Base-by-base conservation (phyloP, 2,113 vertebrate genomes). In the Pterocles burchelli region DNA sequence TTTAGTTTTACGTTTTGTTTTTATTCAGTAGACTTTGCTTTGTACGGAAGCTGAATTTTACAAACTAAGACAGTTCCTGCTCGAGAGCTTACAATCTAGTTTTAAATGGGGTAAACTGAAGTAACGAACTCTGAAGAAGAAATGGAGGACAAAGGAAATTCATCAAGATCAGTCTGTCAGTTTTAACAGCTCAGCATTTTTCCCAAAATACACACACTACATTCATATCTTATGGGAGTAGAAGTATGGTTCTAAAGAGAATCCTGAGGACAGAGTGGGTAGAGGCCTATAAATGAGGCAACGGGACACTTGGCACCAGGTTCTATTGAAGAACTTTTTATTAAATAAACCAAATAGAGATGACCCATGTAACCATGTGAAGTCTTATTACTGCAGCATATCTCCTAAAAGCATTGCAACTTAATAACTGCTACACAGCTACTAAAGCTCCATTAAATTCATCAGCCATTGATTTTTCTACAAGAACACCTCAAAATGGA, bases 21-120 rank as follows among this genome's bases (percentile, higher is more conserved):
- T 94, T 94, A 93, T 86, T 94, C n/a, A 52, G 3, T 0, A 33
- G 2, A 46, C 10, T 5, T 13, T 8, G 19, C 28, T 58, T 88
- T 79, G 31, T 58, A 90, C 54, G 85, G 38, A 26, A 2, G 5
- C 25, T 16, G 6, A 1, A 22, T 84, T 55, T 84, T 92, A 87
- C 65, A 81, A 26, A 11, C 18, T 3, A 15, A 34, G 5, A 29
- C 20, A 7, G 9, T 31, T 93, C 80, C 91, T 95, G 91, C 89
- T 89, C 46, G 28, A 63, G 43, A 93, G 91, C 95, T 95, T 85
- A 95, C 86, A 96, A 52, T 95, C 93, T 95, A 85, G 29, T 73
- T 93, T 91, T n/a, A 48, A 14, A 55, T 8, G 2, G 4, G 17
- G 11, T 29, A 55, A 68, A 72, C 9, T 9, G 4, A 24, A 54